These are phyloP conservation scores for Malachius bipustulatus DNA, from an alignment of 2,888 invertebrate species.

Conservation along the genomic window DNA sequence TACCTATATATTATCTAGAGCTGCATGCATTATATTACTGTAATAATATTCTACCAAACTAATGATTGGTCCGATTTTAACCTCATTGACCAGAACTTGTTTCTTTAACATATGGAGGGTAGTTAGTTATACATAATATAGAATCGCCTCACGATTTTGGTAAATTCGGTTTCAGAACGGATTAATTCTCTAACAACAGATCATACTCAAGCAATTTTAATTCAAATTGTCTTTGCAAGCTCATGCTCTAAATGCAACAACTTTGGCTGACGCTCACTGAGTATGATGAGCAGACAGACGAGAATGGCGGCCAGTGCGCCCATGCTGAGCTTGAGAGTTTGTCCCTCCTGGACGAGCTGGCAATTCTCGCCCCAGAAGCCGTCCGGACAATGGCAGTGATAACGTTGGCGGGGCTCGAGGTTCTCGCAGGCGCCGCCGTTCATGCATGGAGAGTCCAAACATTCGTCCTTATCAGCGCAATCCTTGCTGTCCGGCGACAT, in stretches of 20 bases:
- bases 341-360: constrained; percentile 86
- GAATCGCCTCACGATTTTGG: too few species aligned
- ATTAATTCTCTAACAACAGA: too few species aligned
- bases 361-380: constrained; percentile 93
- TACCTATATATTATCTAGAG: too few species aligned
- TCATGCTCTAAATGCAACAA: constrained; percentile 13
- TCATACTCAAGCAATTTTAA: too few species aligned
- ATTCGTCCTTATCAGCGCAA: constrained; percentile 93
- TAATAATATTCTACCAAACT: too few species aligned
- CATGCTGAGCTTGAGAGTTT: constrained; percentile 90
- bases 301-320: constrained; percentile 95
- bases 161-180: too few species aligned
- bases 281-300: constrained; percentile 91
- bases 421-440: constrained; percentile 89
- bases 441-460: constrained; percentile 84
- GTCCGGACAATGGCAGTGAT: constrained; percentile 81
- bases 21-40: too few species aligned
- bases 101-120: too few species aligned
- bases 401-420: constrained; percentile 75
- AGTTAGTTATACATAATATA: too few species aligned
- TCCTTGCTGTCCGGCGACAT: constrained; percentile 84
- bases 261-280: constrained; percentile 67
- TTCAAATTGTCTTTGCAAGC: too few species aligned
- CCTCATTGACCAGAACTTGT: too few species aligned
- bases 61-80: too few species aligned